Evolutionary conservation across 2,888 invertebrate species (phyloP).

Genomic region (Magallana nippona): DNA sequence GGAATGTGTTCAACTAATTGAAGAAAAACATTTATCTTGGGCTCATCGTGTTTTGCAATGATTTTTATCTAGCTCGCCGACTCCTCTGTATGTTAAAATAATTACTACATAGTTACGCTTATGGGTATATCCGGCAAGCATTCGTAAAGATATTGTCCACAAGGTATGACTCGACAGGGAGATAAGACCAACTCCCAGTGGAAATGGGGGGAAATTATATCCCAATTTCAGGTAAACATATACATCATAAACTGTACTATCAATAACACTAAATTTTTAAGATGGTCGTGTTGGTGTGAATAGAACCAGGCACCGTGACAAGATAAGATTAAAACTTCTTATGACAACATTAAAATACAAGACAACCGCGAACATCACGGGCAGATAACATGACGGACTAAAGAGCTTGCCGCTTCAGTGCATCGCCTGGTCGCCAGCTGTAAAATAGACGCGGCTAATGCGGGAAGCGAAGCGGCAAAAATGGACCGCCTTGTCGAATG

Average conservation of each 20-base stretch:
- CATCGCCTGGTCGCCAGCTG: not conserved
- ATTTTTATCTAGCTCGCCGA: not conserved
- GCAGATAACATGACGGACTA: constrained; percentile 21
- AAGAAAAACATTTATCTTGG: not conserved
- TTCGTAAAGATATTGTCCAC: not conserved
- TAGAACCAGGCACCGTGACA: constrained; percentile 28
- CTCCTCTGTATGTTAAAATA: not conserved
- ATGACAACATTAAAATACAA: constrained; percentile 31
- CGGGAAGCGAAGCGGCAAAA: constrained; percentile 23
- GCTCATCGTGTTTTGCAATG: not conserved
- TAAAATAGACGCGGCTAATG: constrained; percentile 16
- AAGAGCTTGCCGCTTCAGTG: constrained; percentile 14
- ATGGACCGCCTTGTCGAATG: constrained; percentile 31
- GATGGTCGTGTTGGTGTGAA: constrained; percentile 4
- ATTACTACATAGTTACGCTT: not conserved
- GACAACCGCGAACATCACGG: constrained; percentile 29
- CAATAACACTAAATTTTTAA: constrained; percentile 18
- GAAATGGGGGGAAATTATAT: not conserved
- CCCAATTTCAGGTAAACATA: constrained; percentile 13
- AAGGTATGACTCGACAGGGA: not conserved
- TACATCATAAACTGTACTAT: constrained; percentile 21
- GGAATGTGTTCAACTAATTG: not conserved
- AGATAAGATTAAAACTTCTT: constrained; percentile 32
- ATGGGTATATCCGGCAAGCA: not conserved
- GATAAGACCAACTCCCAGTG: not conserved